These are phyloP conservation scores for Galerucella nymphaeae DNA, from an alignment of 2,888 invertebrate species.

Conservation along the genomic window DNA sequence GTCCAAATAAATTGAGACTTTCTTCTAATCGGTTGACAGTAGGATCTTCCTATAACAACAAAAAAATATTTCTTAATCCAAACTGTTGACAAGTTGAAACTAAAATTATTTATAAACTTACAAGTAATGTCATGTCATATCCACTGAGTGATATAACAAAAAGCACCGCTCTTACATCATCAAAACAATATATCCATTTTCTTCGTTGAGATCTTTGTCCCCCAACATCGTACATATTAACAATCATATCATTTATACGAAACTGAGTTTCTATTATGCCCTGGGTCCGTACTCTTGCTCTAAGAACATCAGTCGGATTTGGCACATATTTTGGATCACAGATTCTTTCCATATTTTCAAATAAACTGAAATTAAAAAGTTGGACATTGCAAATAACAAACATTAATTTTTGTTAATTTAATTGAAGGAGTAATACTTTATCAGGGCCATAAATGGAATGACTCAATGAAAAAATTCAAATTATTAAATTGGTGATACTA, in stretches of 20 bases:
- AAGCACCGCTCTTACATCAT: conserved; percentile 72
- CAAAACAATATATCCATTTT: conserved; percentile 77
- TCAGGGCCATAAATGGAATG: too few species aligned
- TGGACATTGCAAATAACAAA: not conserved
- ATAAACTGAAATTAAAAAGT: conserved; percentile 65
- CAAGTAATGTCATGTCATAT: conserved; percentile 74
- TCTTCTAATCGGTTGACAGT: conserved; percentile 73
- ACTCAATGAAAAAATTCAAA: too few species aligned
- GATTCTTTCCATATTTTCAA: conserved; percentile 75
- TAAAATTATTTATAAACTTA: conserved; percentile 49
- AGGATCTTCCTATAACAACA: conserved; percentile 68
- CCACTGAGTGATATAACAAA: conserved; percentile 75
- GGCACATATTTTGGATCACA: conserved; percentile 73
- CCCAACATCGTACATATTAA: conserved; percentile 75
- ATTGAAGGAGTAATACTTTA: not conserved
- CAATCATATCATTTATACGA: conserved; percentile 70
- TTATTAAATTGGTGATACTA: too few species aligned
- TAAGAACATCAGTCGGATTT: conserved; percentile 72
- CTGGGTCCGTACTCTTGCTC: conserved; percentile 74
- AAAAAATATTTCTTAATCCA: not conserved
- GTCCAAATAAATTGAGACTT: conserved; percentile 72
- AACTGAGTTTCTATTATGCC: conserved; percentile 76
- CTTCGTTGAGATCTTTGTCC: conserved; percentile 74
- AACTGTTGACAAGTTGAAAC: too few species aligned
- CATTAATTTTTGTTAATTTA: not conserved